Evolutionary conservation across 1,140 invertebrate species (phyloP), one percentile per base, ranked within the genome.

Genomic region (Eupeodes corollae): DNA sequence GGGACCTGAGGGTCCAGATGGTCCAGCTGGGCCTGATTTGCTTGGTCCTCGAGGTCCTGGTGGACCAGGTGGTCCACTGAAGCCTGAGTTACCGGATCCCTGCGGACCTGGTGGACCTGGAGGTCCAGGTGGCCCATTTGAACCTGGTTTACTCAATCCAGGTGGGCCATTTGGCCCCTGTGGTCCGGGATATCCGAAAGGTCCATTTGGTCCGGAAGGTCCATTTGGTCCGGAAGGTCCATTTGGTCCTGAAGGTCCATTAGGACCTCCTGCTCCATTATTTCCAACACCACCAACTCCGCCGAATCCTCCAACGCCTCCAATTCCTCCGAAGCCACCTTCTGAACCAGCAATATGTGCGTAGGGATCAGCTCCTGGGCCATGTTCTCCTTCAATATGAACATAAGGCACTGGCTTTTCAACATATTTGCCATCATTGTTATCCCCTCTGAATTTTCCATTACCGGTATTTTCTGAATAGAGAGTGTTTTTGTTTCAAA

Each of bases 341-440:
- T 57, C 56, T 15, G 53, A 47, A 16, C 58, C 58, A 19, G 46
- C 44, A 40, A 64, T 50, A 56, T 65, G 61, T 10, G 49, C 46
- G 35, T 66, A 63, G 9, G 56, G 52, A 48, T 48, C 55, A 18
- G 18, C 53, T 49, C 54, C 57, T 26, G 50, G 50, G 21, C 48
- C 47, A 39, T 48, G 42, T 42, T 21, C 38, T 1, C 46, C 46
- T 35, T 31, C 31, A 26, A 45, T 38, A 26, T 45, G 44, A 19
- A 37, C 15, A 45, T 45, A 45, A 10, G 21, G 15, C n/a, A 31
- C 44, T 9, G 26, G 12, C 5, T 45, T 19, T n/a, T 45, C 44
- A 18, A 18, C 41, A 21, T 18, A 42, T 21, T 30, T 13, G 18
- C 41, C 41, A 14, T 13, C 14, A 30, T 18, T 21, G 16, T 18